Evolutionary conservation across 2,797 vertebrate genomes (phyloP).

Genomic region (Lepilemur septentrionalis): DNA sequence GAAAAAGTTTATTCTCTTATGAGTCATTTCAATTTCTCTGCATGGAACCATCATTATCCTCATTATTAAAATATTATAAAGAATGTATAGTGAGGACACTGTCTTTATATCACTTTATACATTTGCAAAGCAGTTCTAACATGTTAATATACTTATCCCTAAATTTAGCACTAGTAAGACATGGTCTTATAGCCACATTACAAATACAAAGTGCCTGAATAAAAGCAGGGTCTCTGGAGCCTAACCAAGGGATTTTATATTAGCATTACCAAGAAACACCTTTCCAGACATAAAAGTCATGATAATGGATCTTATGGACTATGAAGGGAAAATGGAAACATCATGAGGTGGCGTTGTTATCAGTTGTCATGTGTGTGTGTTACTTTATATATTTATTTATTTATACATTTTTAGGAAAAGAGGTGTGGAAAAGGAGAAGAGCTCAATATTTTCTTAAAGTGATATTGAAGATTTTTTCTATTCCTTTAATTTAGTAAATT

Average conservation of each 20-base stretch:
- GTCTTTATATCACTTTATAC: background rate
- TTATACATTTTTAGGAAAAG: background rate
- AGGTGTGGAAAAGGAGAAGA: background rate
- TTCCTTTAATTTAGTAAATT: conserved; percentile 60
- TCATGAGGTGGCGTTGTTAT: background rate
- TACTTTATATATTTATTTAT: background rate
- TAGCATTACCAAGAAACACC: background rate
- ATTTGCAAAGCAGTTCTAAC: background rate
- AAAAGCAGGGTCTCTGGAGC: conserved; percentile 7
- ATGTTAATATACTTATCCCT: background rate
- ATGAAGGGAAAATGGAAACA: background rate
- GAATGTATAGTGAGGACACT: background rate
- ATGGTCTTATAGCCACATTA: background rate
- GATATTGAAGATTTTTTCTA: background rate
- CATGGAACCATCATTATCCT: background rate
- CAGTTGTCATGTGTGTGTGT: background rate
- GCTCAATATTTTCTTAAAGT: conserved; percentile 1
- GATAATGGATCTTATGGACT: background rate
- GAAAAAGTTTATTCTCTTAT: background rate
- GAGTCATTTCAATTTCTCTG: background rate
- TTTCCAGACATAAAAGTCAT: background rate
- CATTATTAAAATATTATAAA: conserved; percentile 13
- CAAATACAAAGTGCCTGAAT: conserved; percentile 47
- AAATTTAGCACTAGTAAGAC: background rate
- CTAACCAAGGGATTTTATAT: background rate